These are phyloP conservation scores for Mesorhabditis belari DNA, from an alignment of 2,888 invertebrate genomes.

Conservation along the genomic window DNA sequence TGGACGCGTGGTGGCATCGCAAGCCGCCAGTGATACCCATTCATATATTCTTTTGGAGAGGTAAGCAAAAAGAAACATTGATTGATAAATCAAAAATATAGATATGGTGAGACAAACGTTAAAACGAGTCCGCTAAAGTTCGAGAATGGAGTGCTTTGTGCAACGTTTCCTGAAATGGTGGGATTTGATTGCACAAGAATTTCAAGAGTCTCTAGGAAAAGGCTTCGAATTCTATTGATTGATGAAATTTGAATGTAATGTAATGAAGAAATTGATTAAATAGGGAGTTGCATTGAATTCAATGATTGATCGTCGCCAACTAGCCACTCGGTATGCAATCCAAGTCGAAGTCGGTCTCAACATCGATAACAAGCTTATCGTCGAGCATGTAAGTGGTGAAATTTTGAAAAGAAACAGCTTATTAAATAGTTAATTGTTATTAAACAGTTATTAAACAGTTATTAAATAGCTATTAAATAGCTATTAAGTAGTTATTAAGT, in stretches of 20 bases:
- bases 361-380: constrained; percentile 23
- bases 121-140: constrained; percentile 28
- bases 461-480: too few relatives aligned
- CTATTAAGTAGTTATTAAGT: too few relatives aligned
- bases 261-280: neutral
- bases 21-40: neutral
- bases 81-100: neutral
- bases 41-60: neutral
- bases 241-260: neutral
- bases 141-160: constrained; percentile 35
- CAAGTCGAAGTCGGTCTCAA: constrained; percentile 34
- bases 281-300: constrained; percentile 38
- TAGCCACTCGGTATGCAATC: constrained; percentile 34
- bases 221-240: neutral
- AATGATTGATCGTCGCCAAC: constrained; percentile 35
- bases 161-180: constrained; percentile 42
- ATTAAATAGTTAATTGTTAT: too few relatives aligned
- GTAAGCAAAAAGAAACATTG: neutral
- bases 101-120: constrained; percentile 6
- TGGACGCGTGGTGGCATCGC: neutral
- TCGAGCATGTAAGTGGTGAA: constrained; percentile 21
- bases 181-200: neutral
- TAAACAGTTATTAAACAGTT: too few relatives aligned
- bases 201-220: neutral
- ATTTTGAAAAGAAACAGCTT: neutral